phyloP scores from a whole-genome alignment of 2,888 invertebrate genomes.

The Pelosia muscerda region DNA sequence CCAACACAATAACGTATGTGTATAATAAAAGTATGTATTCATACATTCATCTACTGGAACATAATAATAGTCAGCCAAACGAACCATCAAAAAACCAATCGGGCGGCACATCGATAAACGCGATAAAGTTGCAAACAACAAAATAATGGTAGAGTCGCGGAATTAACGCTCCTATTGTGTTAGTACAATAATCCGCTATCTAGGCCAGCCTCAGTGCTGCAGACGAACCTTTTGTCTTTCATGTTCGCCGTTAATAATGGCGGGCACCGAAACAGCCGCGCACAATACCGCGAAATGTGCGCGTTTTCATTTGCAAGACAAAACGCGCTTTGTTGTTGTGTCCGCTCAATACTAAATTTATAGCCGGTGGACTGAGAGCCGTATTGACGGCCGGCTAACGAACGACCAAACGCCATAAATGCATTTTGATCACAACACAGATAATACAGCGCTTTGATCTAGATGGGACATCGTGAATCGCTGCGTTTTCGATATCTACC shows the following conservation, averaged over 20 bases:
- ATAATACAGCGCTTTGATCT: conserved; percentile 41
- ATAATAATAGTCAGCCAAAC: conserved; percentile 27
- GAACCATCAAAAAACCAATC: conserved; percentile 52
- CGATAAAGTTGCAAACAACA: conserved; percentile 85
- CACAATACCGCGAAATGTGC: conserved; percentile 87
- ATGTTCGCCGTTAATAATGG: conserved; percentile 87
- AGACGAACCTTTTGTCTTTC: conserved; percentile 87
- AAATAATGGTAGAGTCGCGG: conserved; percentile 85
- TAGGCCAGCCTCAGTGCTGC: conserved; percentile 87
- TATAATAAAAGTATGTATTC: conserved; percentile 2
- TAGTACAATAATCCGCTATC: conserved; percentile 87
- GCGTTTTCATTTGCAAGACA: conserved; percentile 88
- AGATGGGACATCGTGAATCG: conserved; percentile 28
- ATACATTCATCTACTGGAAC: not conserved
- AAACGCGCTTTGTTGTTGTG: conserved; percentile 86
- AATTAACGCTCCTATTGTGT: conserved; percentile 87
- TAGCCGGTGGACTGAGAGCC: conserved; percentile 83
- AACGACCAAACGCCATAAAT: conserved; percentile 79
- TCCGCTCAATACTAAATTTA: conserved; percentile 87
- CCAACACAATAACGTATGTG: not conserved
- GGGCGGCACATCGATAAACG: conserved; percentile 78
- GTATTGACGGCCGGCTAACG: conserved; percentile 84
- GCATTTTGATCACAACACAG: conserved; percentile 76
- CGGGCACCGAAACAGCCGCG: conserved; percentile 87
- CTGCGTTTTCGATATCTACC: conserved; percentile 10